Evolutionary conservation across 2,888 invertebrate species (phyloP).

Genomic region (Ophion costatus): DNA sequence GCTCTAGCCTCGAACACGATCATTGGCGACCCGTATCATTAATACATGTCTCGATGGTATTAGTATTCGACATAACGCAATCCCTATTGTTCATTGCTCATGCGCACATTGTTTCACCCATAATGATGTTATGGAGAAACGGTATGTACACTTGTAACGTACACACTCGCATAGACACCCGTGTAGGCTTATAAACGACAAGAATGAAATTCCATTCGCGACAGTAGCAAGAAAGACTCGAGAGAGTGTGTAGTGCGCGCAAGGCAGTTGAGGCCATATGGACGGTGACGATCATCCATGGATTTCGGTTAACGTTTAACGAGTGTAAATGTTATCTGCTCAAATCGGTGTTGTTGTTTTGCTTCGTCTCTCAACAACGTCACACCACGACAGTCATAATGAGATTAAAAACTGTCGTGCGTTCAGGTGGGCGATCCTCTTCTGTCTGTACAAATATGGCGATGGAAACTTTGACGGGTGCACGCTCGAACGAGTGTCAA

Average conservation of each 20-base stretch:
- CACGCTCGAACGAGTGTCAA: constrained; percentile 11
- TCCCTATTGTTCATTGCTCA: constrained; percentile 58
- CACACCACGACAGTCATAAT: constrained; percentile 51
- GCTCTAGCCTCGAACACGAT: constrained; percentile 19
- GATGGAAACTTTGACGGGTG: constrained; percentile 15
- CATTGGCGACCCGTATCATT: constrained; percentile 6
- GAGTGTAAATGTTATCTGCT: constrained; percentile 65
- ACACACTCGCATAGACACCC: background rate
- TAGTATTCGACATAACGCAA: constrained; percentile 58
- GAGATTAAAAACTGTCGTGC: constrained; percentile 55
- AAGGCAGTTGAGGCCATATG: constrained; percentile 60
- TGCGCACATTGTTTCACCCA: constrained; percentile 61
- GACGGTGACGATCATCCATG: constrained; percentile 56
- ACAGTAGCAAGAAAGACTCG: constrained; percentile 55
- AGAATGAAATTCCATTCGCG: constrained; percentile 62
- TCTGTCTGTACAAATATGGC: constrained; percentile 34
- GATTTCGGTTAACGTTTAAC: constrained; percentile 69
- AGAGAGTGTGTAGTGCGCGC: constrained; percentile 47
- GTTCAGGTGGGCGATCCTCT: constrained; percentile 59
- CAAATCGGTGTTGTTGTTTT: constrained; percentile 46
- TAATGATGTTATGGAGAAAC: constrained; percentile 50
- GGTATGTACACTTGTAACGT: background rate
- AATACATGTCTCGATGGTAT: constrained; percentile 35
- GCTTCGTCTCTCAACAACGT: constrained; percentile 1
- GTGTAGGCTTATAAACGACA: constrained; percentile 41